phyloP scores from a whole-genome alignment of 2,113 vertebrate genomes.

The Diglossa brunneiventris region DNA sequence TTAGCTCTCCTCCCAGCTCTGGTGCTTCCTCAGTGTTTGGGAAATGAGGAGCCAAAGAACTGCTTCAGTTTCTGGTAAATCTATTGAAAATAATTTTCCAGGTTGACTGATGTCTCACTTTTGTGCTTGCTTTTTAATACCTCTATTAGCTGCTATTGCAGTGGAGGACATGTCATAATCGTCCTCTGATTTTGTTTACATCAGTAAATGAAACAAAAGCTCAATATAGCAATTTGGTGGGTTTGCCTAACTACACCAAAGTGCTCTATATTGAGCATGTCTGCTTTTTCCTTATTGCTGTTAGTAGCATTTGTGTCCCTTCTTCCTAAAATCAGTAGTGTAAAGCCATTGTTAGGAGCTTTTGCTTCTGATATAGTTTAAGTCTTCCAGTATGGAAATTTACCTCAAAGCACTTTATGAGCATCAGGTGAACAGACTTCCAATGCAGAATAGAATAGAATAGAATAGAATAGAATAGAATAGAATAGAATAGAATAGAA shows the following conservation, averaged over 20 bases:
- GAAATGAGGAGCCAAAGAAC: background rate
- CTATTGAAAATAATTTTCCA: background rate
- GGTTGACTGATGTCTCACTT: background rate
- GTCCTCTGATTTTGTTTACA: background rate
- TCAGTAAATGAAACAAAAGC: background rate
- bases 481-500: background rate
- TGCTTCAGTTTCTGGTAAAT: background rate
- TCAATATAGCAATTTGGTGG: background rate
- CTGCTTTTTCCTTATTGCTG: background rate
- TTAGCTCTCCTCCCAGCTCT: conserved; percentile 32
- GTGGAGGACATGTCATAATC: background rate
- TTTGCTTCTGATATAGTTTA: background rate
- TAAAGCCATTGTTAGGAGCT: background rate
- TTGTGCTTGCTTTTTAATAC: background rate
- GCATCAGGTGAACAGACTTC: background rate
- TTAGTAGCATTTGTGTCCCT: background rate
- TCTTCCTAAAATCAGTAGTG: background rate
- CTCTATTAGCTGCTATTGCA: background rate
- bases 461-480: background rate
- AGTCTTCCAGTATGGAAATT: background rate
- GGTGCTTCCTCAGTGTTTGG: background rate
- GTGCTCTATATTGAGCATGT: background rate
- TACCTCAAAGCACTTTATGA: background rate
- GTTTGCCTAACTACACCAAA: background rate
- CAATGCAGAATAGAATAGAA: background rate